Conservation (phyloP, 2,888 invertebrate genomes). For the Trachelus stipa region DNA sequence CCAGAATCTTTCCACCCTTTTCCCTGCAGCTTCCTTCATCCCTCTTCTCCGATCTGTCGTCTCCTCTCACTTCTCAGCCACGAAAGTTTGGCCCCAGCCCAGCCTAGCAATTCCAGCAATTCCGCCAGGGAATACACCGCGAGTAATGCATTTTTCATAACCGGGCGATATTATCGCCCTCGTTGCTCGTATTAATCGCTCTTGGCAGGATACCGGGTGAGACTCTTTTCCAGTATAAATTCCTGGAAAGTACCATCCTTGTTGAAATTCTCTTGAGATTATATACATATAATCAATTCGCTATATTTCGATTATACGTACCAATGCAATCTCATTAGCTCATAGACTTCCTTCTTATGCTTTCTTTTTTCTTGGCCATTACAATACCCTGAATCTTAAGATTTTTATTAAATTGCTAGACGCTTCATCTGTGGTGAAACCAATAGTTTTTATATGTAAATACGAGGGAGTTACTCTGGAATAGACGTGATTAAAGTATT, state of each 20-base stretch:
- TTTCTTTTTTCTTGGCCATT: too few species aligned
- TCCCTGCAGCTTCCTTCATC: slow-evolving; percentile 25
- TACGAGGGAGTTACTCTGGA: slow-evolving; percentile 34
- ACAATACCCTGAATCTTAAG: too few species aligned
- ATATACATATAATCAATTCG: too few species aligned
- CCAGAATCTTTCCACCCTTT: slow-evolving; percentile 13
- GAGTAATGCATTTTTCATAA: slow-evolving; percentile 56
- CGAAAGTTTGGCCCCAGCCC: slow-evolving; percentile 52
- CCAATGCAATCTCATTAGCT: too few species aligned
- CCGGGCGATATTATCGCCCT: slow-evolving; percentile 48
- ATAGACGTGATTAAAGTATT: slow-evolving; percentile 47
- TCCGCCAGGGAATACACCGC: slow-evolving; percentile 41
- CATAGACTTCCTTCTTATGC: too few species aligned
- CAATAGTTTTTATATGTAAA: slow-evolving; percentile 53
- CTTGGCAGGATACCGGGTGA: too few species aligned
- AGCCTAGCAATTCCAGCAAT: slow-evolving; percentile 10
- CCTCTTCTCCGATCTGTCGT: slow-evolving; percentile 13
- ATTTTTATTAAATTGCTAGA: too few species aligned
- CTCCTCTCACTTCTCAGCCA: slow-evolving; percentile 34
- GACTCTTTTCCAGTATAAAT: too few species aligned
- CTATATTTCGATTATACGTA: too few species aligned
- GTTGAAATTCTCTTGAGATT: too few species aligned
- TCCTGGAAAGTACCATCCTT: too few species aligned
- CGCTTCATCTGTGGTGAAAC: neutral
- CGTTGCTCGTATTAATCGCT: slow-evolving; percentile 48